Evolutionary conservation across 1,140 invertebrate species (phyloP), one percentile per base, ranked within the genome.

Genomic region (Zaprionus inermis): DNA sequence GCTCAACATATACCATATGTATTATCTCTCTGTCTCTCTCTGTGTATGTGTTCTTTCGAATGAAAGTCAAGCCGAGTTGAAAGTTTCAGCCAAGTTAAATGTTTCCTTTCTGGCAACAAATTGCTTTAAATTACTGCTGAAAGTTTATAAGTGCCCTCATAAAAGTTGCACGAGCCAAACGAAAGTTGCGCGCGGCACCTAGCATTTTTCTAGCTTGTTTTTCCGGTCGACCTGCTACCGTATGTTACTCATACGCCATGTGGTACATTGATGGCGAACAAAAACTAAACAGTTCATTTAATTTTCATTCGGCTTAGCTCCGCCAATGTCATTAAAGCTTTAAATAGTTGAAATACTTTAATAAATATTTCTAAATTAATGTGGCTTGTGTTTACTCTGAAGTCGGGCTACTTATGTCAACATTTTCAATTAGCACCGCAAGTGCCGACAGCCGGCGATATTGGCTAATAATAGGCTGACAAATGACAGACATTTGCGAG

Each of bases 401-500:
- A 46, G 3, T 12, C 18, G 44, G 10, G 18, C 44, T 46, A 46
- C 20, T 18, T 11, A 11, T 24, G 20, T 52, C 16, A 28, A 18
- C 34, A 54, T 49, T 60, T 60, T 55, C 65, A 73, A 73, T 73
- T 73, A 73, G 56, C 71, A 60, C 28, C 32, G 7, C 32, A 67
- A 57, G 22, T 65, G 69, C 20, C 61, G 41, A 44, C 46, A 41
- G 24, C 49, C 28, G 30, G 38, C 30, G 60, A 59, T 30, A 58
- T 22, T 36, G 44, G 64, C 70, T 58, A 72, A 67, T 68, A 73
- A 73, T 60, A 36, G 54, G 49, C 71, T 68, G 65, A 60, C 56
- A 61, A 54, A 68, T 73, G 57, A 54, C 64, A 20, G 49, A 51
- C 71, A 59, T 72, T 49, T 68, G 44, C 54, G 18, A 46, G 56